Base-by-base conservation (phyloP, 37 sponge, comb jelly and placozoan genomes). In the Ianthella basta region DNA sequence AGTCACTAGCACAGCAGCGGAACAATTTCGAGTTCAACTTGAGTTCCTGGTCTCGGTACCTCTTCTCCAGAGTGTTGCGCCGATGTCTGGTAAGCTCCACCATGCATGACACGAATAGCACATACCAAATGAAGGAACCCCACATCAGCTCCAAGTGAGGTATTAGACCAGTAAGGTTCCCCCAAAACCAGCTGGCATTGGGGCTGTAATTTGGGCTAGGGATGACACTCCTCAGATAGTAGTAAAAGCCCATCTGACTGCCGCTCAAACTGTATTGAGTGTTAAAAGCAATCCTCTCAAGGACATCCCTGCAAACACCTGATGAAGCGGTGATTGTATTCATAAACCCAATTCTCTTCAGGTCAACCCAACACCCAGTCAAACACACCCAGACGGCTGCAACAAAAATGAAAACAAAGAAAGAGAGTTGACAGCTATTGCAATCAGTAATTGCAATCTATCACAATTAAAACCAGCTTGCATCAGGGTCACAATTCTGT, bases 271-370 rank as follows among this genome's bases (percentile, higher is more conserved):
- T 85, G 88, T 96, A 93, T 60, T 91, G 29, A 83, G 86, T 0
- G 96, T 96, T 89, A 91, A 93, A 0, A 80, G 68, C 20, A 96
- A 64, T 32, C 96, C 96, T 32, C 94, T 50, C 68, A 96, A 86
- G 40, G 91, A 85, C 91, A 96, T 96, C 21, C 93, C 96, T 1
- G 93, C 38, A 70, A 83, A 91, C 33, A 93, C 24, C 94, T 82
- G 21, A 88, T 18, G 54, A 87, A 85, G 29, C 92, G 72, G 0
- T 27, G 61, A 20, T 37, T n/a, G 38, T 33, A 16, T 0, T 89
- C 83, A 39, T 83, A 72, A 15, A 78, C 82, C 89, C 89, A 89
- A n/a, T n/a, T n/a, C n/a, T n/a, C 50, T 41, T 74, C 87, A 66
- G 85, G 87, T 19, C 92, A 69, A 27, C 95, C 92, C 32, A 94